phyloP scores from a whole-genome alignment of 2,113 vertebrate species.

The Polyodon spathula region DNA sequence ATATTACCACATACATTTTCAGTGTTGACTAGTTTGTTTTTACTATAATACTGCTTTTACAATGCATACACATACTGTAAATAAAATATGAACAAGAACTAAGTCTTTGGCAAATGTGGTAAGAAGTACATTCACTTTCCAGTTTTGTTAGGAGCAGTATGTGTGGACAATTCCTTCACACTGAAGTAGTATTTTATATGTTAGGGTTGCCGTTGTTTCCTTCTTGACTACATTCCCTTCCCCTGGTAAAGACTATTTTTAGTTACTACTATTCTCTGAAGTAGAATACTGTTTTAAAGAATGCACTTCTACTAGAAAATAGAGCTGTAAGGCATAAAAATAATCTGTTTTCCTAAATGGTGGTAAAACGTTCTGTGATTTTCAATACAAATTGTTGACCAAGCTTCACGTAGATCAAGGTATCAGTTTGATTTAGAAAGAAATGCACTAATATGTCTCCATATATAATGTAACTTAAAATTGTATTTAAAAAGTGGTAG shows the following conservation, averaged over 20 bases:
- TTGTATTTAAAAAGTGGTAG: constrained; percentile 1
- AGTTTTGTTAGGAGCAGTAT: constrained; percentile 48
- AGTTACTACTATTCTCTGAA: too few relatives aligned
- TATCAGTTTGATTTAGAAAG: constrained; percentile 14
- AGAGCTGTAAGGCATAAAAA: too few relatives aligned
- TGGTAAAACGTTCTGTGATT: too few relatives aligned
- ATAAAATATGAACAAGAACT: constrained; percentile 75
- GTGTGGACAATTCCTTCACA: constrained; percentile 13
- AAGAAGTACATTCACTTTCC: constrained; percentile 71
- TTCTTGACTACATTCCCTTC: constrained; percentile 31
- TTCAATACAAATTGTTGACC: too few relatives aligned
- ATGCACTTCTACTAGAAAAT: too few relatives aligned
- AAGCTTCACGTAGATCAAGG: too few relatives aligned
- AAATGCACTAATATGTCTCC: not conserved
- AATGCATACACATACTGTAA: constrained; percentile 74
- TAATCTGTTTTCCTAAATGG: too few relatives aligned
- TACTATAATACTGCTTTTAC: constrained; percentile 78
- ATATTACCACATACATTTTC: constrained; percentile 77
- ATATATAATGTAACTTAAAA: constrained; percentile 9
- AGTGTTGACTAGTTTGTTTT: constrained; percentile 59
- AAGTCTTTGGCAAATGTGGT: constrained; percentile 86
- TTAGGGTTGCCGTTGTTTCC: too few relatives aligned
- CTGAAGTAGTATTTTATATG: constrained; percentile 27
- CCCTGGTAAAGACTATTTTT: too few relatives aligned
- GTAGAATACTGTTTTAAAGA: too few relatives aligned